phyloP scores from a whole-genome alignment of 2,797 vertebrate species.

The Babyrousa celebensis region DNA sequence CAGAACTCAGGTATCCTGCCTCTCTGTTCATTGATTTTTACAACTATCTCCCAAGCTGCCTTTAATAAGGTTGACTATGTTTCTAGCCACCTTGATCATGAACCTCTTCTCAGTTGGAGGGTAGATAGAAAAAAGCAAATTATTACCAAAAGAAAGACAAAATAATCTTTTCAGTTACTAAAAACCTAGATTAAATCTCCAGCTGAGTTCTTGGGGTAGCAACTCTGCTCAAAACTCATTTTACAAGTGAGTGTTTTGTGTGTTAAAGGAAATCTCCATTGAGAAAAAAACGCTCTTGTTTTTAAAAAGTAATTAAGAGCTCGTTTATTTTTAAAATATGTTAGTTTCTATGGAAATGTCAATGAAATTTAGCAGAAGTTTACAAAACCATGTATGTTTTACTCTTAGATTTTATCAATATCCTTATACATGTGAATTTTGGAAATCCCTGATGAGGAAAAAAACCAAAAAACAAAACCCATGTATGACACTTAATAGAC shows the following conservation, averaged over 20 bases:
- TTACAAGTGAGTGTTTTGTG: not conserved
- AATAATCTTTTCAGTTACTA: slow-evolving; percentile 25
- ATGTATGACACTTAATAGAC: not conserved
- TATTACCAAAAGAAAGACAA: slow-evolving; percentile 12
- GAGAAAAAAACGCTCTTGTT: not conserved
- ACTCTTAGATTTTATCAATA: slow-evolving; percentile 46
- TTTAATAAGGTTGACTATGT: slow-evolving; percentile 34
- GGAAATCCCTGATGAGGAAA: slow-evolving; percentile 47
- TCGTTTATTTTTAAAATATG: not conserved
- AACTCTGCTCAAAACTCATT: slow-evolving; percentile 10
- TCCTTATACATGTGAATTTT: not conserved
- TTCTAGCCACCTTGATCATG: not conserved
- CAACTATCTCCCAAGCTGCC: not conserved
- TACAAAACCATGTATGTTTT: slow-evolving; percentile 38
- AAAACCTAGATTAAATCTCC: slow-evolving; percentile 48
- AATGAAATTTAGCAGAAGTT: not conserved
- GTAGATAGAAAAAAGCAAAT: slow-evolving; percentile 3
- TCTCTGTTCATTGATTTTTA: not conserved
- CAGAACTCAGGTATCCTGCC: not conserved
- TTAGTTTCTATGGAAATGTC: slow-evolving; percentile 26
- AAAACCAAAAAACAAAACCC: slow-evolving; percentile 23
- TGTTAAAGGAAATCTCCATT: slow-evolving; percentile 47
- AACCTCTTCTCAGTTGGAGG: not conserved
- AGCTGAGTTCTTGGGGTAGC: slow-evolving; percentile 2
- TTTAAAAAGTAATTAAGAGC: not conserved